These are phyloP conservation scores for Thinocorus orbignyianus DNA, from an alignment of 2,113 vertebrate species.

Conservation along the genomic window DNA sequence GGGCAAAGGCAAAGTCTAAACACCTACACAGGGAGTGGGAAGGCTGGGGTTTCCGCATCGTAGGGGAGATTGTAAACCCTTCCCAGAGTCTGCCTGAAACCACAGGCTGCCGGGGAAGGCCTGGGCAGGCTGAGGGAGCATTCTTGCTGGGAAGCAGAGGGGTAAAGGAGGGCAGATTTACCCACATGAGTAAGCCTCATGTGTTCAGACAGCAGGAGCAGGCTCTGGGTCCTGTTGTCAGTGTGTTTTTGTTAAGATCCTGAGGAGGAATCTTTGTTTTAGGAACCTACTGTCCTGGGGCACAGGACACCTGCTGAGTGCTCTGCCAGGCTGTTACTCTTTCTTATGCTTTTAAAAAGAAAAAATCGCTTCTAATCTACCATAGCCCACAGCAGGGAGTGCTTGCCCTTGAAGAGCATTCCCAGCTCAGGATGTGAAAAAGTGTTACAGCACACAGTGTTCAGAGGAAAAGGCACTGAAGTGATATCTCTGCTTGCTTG, in stretches of 20 bases:
- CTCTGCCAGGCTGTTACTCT: background rate
- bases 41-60: background rate
- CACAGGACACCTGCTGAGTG: accelerated
- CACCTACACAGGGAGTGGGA: background rate
- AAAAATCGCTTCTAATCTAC: background rate
- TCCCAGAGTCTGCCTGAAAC: background rate
- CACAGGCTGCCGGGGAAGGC: background rate
- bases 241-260: background rate
- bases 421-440: background rate
- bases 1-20: background rate
- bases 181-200: background rate
- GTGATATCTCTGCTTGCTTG: background rate
- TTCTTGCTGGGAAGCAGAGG: background rate
- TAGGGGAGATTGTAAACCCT: background rate
- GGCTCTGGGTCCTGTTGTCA: background rate
- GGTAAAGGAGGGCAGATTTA: background rate
- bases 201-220: accelerated
- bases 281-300: background rate
- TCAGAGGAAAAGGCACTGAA: background rate
- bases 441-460: background rate
- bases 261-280: background rate
- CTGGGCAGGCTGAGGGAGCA: background rate
- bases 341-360: background rate
- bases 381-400: background rate
- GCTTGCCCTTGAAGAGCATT: background rate